Evolutionary conservation across 2,113 vertebrate species (phyloP).

Genomic region (Lontra canadensis): DNA sequence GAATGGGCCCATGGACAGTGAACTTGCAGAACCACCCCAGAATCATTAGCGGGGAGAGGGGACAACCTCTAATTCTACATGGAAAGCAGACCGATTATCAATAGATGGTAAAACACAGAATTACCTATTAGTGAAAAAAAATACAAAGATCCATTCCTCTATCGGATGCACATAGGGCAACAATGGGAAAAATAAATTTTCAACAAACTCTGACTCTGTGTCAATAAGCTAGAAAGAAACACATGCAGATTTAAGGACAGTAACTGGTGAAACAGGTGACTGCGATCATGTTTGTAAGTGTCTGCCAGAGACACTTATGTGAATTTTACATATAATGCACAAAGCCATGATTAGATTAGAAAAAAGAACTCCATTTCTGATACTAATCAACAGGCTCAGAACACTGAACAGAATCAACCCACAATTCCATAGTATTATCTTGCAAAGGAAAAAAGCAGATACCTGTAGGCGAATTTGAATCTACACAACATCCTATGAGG

Average conservation of each 20-base stretch:
- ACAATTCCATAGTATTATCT: neutral
- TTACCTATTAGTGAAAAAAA: neutral
- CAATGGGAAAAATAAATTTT: neutral
- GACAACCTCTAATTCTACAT: neutral
- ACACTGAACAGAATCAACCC: neutral
- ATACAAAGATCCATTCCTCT: neutral
- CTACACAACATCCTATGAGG: neutral
- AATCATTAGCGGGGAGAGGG: neutral
- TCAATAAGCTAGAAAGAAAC: neutral
- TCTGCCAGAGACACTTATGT: neutral
- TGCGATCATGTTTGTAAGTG: neutral
- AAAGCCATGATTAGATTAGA: neutral
- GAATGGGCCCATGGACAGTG: neutral
- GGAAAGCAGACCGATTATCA: neutral
- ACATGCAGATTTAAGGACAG: fast-evolving
- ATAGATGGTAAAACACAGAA: neutral
- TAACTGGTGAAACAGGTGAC: neutral
- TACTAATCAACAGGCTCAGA: neutral
- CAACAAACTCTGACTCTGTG: neutral
- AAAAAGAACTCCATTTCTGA: constrained; percentile 31
- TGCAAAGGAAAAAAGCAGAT: neutral
- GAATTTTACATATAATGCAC: neutral
- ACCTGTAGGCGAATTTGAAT: constrained; percentile 42
- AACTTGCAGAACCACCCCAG: neutral
- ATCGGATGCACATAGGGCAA: neutral